Evolutionary conservation across 2,113 vertebrate genomes (phyloP).

Genomic region (Phylloscopus whistleri): DNA sequence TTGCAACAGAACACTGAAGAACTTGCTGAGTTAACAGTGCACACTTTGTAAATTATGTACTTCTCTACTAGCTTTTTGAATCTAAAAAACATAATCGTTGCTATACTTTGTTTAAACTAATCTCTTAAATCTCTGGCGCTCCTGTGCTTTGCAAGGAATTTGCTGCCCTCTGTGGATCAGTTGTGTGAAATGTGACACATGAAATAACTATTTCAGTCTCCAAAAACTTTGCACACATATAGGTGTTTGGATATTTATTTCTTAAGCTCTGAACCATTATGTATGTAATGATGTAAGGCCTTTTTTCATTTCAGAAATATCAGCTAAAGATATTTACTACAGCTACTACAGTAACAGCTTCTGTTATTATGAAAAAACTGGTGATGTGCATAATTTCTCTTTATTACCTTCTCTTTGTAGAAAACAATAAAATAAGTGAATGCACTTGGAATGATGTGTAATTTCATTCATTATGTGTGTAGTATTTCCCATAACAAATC

Average conservation of each 20-base stretch:
- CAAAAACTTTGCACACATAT: fast-evolving
- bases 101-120: not conserved
- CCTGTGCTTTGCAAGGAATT: not conserved
- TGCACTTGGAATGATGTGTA: not conserved
- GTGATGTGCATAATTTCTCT: not conserved
- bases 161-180: conserved; percentile 53
- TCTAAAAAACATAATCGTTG: not conserved
- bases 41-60: not conserved
- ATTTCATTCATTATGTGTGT: not conserved
- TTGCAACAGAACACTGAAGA: not conserved
- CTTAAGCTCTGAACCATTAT: not conserved
- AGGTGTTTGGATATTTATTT: not conserved
- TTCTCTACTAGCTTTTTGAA: not conserved
- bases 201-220: not conserved
- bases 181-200: not conserved
- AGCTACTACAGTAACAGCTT: not conserved
- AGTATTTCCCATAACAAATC: not conserved
- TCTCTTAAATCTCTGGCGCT: fast-evolving
- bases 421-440: not conserved
- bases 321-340: not conserved
- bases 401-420: not conserved
- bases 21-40: not conserved
- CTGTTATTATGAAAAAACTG: not conserved
- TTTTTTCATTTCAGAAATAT: not conserved
- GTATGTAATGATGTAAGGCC: no score